A percentile compares a stretch with the other conserved stretches of the same genome.
phyloP scores from a whole-genome alignment of 1,140 invertebrate species.

The Pogonomyrmex californicus region DNA sequence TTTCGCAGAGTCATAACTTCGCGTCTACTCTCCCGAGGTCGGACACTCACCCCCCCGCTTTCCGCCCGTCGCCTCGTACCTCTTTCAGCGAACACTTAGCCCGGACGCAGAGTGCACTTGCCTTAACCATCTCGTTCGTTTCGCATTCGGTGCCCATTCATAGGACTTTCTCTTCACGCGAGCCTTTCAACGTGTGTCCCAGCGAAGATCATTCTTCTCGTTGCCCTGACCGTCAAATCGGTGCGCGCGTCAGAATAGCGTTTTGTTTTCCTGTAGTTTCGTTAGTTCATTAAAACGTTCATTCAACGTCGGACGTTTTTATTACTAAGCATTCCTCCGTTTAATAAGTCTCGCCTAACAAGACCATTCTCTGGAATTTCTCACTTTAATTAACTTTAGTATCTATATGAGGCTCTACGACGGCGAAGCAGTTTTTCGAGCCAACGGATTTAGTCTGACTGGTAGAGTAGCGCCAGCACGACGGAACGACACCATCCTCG shows the following conservation, averaged over 20 bases:
- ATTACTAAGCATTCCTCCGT: neutral
- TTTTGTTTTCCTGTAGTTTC: neutral
- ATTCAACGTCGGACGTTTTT: neutral
- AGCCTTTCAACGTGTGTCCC: neutral
- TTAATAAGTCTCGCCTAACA: neutral
- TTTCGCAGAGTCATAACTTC: conserved; percentile 75
- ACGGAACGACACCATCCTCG: conserved; percentile 53
- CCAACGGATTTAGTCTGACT: conserved; percentile 46
- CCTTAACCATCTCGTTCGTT: conserved; percentile 60
- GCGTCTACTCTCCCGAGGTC: conserved; percentile 50
- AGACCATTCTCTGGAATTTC: neutral
- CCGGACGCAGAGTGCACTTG: conserved; percentile 51
- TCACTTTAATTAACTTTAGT: conserved; percentile 44
- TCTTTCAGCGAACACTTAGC: conserved; percentile 58
- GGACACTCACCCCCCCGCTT: conserved; percentile 54
- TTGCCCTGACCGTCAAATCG: neutral
- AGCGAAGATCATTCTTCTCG: neutral
- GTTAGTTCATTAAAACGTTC: neutral
- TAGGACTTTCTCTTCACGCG: conserved; percentile 41
- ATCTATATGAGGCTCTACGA: conserved; percentile 24
- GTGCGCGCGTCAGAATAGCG: neutral
- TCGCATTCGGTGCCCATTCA: conserved; percentile 54
- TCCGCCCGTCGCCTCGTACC: conserved; percentile 35
- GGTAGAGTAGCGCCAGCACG: conserved; percentile 29
- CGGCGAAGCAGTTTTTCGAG: conserved; percentile 20